A percentile compares a stretch with the other conserved stretches of the same genome.
Conservation (phyloP, 2,113 vertebrate genomes). For the Mormyrus iriodes region DNA sequence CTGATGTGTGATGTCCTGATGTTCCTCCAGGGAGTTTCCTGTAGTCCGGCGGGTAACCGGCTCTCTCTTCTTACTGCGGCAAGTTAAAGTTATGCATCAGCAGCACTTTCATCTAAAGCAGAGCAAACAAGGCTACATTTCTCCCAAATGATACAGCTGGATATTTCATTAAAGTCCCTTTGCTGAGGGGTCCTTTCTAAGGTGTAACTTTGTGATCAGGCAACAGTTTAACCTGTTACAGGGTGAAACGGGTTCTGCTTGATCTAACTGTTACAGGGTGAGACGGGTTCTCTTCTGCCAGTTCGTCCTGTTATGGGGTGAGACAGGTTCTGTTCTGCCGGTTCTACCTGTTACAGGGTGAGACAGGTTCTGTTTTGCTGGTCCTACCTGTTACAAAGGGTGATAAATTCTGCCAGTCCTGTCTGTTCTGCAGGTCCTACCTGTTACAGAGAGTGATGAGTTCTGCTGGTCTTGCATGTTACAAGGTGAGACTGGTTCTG, state of each 20-base stretch:
- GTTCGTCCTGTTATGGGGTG: not conserved
- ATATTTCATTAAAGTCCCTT: not conserved
- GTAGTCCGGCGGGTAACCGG: not conserved
- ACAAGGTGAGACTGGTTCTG: not conserved
- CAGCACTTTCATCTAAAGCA: not conserved
- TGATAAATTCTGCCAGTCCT: not conserved
- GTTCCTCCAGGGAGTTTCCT: conserved; percentile 5
- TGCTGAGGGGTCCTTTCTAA: not conserved
- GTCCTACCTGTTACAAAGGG: not conserved
- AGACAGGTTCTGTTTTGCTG: not conserved
- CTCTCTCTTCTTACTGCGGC: not conserved
- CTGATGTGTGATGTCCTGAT: not conserved
- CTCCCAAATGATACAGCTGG: not conserved
- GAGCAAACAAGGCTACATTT: not conserved
- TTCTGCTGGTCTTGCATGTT: not conserved
- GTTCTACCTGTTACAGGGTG: not conserved
- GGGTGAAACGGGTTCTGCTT: not conserved
- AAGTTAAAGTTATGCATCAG: not conserved
- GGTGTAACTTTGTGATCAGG: not conserved
- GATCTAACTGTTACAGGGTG: not conserved
- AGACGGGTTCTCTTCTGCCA: not conserved
- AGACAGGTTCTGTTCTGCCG: not conserved
- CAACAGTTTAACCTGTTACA: not conserved
- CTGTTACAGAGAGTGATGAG: not conserved
- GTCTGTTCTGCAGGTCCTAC: not conserved